Percentiles rank a stretch among this genome's conserved stretches.
Conservation (phyloP, 2,113 vertebrate species). For the Corythornis madagascariensis region DNA sequence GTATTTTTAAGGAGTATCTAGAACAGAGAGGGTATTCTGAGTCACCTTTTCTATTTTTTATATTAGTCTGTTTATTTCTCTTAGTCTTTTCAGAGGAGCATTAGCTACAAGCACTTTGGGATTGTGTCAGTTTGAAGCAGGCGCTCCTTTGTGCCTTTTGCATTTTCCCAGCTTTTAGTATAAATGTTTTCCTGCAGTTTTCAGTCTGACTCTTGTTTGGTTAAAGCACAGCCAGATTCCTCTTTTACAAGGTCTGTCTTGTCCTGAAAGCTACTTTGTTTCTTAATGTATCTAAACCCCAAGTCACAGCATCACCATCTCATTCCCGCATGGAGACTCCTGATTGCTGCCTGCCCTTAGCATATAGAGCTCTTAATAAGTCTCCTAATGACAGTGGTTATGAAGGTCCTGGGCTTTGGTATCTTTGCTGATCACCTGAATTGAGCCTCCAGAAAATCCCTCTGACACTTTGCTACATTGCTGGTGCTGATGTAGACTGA, state of each 20-base stretch:
- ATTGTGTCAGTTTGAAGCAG: not conserved
- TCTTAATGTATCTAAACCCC: not conserved
- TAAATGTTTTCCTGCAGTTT: not conserved
- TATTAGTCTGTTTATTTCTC: not conserved
- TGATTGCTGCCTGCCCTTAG: not conserved
- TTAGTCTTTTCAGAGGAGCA: not conserved
- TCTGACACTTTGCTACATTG: rapidly evolving
- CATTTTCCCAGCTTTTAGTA: not conserved
- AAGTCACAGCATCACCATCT: not conserved
- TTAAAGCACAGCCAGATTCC: not conserved
- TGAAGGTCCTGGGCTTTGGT: not conserved
- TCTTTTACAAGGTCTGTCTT: not conserved
- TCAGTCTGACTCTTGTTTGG: not conserved
- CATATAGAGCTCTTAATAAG: not conserved
- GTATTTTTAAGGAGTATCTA: not conserved
- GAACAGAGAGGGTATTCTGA: not conserved
- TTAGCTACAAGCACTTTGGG: not conserved
- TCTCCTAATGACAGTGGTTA: not conserved
- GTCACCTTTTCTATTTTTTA: not conserved
- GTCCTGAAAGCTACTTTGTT: not conserved
- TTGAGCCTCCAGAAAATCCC: not conserved
- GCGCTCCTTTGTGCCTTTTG: not conserved
- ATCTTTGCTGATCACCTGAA: not conserved
- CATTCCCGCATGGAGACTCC: not conserved
- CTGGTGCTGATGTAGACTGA: not conserved